Percentiles rank a stretch among this genome's conserved stretches.
phyloP scores from a whole-genome alignment of 2,113 vertebrate genomes.

The Cheirogaleus medius region DNA sequence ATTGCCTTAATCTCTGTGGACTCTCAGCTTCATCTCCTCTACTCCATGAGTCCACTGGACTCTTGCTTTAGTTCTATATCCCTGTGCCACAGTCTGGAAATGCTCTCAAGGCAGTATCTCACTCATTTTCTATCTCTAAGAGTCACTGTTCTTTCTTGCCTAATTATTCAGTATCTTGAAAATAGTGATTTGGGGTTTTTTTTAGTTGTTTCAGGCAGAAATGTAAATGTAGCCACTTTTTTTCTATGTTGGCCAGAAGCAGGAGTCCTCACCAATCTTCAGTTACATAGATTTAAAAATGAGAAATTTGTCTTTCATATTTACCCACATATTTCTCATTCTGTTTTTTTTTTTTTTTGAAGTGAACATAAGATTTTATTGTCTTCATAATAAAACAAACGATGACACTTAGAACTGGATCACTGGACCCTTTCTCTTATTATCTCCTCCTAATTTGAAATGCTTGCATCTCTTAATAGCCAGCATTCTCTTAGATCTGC shows the following conservation, averaged over 20 bases:
- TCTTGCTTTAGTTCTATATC: neutral
- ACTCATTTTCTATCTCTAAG: neutral
- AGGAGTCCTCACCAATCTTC: neutral
- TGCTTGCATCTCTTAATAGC: too few relatives aligned
- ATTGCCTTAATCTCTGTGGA: neutral
- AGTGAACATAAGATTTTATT: too few relatives aligned
- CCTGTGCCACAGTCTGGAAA: neutral
- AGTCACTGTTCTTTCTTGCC: neutral
- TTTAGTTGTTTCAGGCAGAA: neutral
- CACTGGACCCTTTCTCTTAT: too few relatives aligned
- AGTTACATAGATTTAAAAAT: neutral
- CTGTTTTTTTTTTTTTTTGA: neutral
- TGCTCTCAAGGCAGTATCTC: neutral
- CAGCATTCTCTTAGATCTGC: too few relatives aligned
- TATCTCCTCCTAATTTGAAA: too few relatives aligned
- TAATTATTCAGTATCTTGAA: neutral
- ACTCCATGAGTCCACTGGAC: neutral
- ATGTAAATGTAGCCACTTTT: neutral
- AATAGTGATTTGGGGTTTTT: neutral
- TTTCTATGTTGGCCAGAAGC: neutral
- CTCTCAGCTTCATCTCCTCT: neutral
- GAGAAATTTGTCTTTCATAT: neutral
- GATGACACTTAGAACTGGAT: too few relatives aligned
- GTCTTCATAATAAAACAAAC: too few relatives aligned
- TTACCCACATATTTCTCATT: neutral